Percentiles rank a stretch among this genome's conserved stretches.
phyloP scores from a whole-genome alignment of 1,140 invertebrate species.

The Aphelenchoides avenae region DNA sequence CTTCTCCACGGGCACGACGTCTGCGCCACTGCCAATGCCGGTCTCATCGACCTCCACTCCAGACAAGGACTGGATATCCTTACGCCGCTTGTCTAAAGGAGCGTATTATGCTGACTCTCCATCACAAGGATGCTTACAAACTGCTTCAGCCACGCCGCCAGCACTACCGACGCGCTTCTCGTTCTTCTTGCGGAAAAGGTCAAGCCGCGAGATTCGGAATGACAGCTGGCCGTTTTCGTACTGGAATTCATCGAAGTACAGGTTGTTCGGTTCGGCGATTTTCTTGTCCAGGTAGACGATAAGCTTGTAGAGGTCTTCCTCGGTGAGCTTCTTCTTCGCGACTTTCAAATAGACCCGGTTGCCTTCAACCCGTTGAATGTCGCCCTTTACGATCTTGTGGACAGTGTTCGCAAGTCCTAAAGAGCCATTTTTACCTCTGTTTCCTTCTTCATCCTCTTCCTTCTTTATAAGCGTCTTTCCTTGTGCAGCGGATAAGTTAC shows the following conservation, averaged over 20 bases:
- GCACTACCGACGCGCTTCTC: constrained; percentile 51
- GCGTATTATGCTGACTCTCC: not conserved
- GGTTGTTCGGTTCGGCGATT: constrained; percentile 50
- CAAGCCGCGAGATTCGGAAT: constrained; percentile 46
- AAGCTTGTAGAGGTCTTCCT: constrained; percentile 47
- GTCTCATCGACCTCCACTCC: constrained; percentile 58
- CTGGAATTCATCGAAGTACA: constrained; percentile 56
- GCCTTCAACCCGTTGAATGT: constrained; percentile 53
- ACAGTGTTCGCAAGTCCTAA: constrained; percentile 40
- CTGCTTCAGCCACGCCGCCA: constrained; percentile 54
- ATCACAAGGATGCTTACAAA: constrained; percentile 39
- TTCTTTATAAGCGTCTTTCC: not conserved
- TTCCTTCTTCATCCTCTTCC: too few species aligned
- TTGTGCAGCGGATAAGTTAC: too few species aligned
- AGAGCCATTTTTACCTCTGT: not conserved
- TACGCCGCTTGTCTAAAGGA: constrained; percentile 55
- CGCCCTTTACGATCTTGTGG: constrained; percentile 58
- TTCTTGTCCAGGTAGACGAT: constrained; percentile 53
- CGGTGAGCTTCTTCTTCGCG: constrained; percentile 41
- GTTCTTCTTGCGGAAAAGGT: constrained; percentile 16
- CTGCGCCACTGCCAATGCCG: constrained; percentile 56
- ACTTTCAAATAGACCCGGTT: constrained; percentile 56
- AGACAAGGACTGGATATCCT: constrained; percentile 55
- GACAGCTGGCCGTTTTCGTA: constrained; percentile 57
- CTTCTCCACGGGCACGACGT: constrained; percentile 52